Evolutionary conservation across 2,113 vertebrate genomes (phyloP), one percentile per base, ranked within the genome.

Genomic region (Thomomys bottae): DNA sequence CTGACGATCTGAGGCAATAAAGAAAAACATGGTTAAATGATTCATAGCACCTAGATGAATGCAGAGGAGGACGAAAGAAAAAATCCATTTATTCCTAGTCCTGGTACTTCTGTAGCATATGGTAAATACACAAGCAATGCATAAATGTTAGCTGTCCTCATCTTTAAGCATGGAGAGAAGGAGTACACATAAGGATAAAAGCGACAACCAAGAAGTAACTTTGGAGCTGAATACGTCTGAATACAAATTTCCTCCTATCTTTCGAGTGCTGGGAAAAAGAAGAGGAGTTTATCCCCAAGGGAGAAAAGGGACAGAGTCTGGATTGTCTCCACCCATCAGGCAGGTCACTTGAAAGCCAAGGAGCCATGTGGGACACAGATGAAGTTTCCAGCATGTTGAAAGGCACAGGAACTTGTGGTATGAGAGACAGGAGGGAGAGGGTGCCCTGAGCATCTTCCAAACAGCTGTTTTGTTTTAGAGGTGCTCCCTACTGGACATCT

Each of bases 41-140:
- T 76, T 94, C 88, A 49, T 57, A 24, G 57, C n/a, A 49, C 85
- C 34, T 59, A 80, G 80, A 89, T 57, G 80, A 92, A 87, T 34
- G 90, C 86, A 94, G 94, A 87, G 80, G 88, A 84, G 80, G 88
- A 88, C 92, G 76, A 80, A 80, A 84, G 93, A 45, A 75, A 93
- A 77, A 63, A 4, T 36, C 72, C 72, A 38, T 88, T 89, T 92
- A 79, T 95, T 95, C 93, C 90, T 70, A 32, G 94, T 77, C 84
- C 88, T 28, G 57, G 82, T 67, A 49, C 85, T 89, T 42, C 68
- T 17, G 26, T 10, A 36, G 86, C 90, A 84, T 83, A 38, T 38
- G 92, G 84, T 38, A 40, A 28, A 40, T 76, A 17, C 30, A 80
- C 93, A 77, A 80, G 30, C 57, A 72, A 54, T 77, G 14, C n/a